Evolutionary conservation across 2,888 invertebrate genomes (phyloP), one percentile per base, ranked within the genome.

Genomic region (Drosophila longiperda): DNA sequence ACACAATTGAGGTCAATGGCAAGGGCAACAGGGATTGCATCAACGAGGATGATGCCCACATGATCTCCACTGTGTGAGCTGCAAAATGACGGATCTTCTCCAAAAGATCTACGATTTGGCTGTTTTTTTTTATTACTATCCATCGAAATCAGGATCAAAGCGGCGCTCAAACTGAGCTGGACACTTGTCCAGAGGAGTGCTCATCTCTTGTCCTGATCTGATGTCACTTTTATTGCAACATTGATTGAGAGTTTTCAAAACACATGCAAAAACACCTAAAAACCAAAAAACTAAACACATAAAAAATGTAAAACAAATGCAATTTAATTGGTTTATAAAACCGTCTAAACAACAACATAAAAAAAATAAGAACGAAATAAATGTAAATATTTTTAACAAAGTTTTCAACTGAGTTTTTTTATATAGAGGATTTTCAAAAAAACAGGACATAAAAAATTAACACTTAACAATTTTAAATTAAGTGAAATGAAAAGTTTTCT

Each of bases 51-150:
- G 91, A 91, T 71, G 83, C 86, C 53, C 91, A 91, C 33, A 84
- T 91, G 87, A 91, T 91, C 60, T 88, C 90, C 49, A 90, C 91
- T 26, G 86, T 91, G 72, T 91, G 85, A 57, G 26, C n/a, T 1
- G 29, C 45, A 15, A 8, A 8, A 2, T 1, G 7, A 45, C 15
- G 8, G 17, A 29, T 49, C 29, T 11, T 17, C 50, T 50, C 29
- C 29, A 6, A 11, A 11, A 50, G 55, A 40, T 57, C 42, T 9
- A 3, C n/a, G 42, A 53, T 34, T 38, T 29, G 53, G 53, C 11
- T 36, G 26, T 17, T 29, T 38, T 20, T 23, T 23, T 20, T 12
- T n/a, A 12, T 40, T 20, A 40, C 38, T 38, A n/a, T 23, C 45
- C 1, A 15, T 15, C 68, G 38, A 11, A 52, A 42, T 45, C 38